Evolutionary conservation across 1,140 invertebrate genomes (phyloP).

Genomic region (Lutraria rhynchaena): DNA sequence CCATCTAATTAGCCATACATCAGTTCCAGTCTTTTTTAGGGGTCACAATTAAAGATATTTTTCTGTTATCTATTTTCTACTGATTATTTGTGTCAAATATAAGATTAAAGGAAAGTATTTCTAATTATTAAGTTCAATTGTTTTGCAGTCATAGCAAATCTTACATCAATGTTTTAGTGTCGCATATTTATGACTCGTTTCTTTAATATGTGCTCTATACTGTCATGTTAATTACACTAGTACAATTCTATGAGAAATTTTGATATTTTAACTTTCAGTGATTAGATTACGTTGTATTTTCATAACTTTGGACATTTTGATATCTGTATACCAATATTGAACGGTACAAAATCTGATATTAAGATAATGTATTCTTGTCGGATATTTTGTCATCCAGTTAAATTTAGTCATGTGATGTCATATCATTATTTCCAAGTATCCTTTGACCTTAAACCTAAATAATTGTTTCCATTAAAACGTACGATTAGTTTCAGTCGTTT

Average conservation of each 20-base stretch:
- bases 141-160: no score
- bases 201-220: no score
- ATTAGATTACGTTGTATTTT: neutral
- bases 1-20: no score
- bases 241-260: neutral
- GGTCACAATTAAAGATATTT: no score
- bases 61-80: no score
- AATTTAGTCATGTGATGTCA: constrained; percentile 8
- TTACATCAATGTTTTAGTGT: no score
- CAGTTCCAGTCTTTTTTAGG: no score
- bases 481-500: neutral
- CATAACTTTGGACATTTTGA: neutral
- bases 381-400: neutral
- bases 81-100: no score
- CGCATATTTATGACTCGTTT: no score
- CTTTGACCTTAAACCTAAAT: neutral
- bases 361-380: neutral
- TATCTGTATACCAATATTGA: neutral
- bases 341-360: neutral
- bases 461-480: neutral
- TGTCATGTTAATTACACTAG: neutral
- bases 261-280: neutral
- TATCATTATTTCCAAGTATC: constrained; percentile 12
- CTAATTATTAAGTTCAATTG: no score
- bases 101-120: no score